These are phyloP conservation scores for Bolinopsis microptera DNA, from an alignment of 37 sponge, comb jelly and placozoan genomes.

Conservation along the genomic window DNA sequence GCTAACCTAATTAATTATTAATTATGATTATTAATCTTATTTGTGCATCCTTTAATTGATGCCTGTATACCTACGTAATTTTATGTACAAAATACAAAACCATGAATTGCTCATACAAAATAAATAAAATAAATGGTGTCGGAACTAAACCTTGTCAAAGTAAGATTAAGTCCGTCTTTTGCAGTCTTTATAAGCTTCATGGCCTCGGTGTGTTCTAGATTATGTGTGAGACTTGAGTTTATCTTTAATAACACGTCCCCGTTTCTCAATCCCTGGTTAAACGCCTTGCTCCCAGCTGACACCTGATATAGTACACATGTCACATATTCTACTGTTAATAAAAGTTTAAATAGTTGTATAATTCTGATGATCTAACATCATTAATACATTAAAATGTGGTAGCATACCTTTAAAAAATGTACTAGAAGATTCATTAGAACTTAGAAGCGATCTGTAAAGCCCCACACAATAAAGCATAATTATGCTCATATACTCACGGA, in stretches of 20 bases:
- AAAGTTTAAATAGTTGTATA: too few relatives aligned
- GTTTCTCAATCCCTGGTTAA: neutral
- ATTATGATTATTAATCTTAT: too few relatives aligned
- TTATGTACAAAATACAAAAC: too few relatives aligned
- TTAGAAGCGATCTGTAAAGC: too few relatives aligned
- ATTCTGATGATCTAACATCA: neutral
- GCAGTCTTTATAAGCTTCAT: conserved; percentile 17
- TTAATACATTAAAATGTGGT: neutral
- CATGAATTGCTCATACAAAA: too few relatives aligned
- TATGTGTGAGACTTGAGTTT: conserved; percentile 6
- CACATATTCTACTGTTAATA: neutral
- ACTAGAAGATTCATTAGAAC: too few relatives aligned
- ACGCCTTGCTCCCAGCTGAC: neutral
- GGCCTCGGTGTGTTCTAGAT: conserved; percentile 12
- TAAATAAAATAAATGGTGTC: too few relatives aligned
- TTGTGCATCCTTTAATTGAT: too few relatives aligned
- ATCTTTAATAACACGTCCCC: conserved; percentile 36
- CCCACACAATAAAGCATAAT: too few relatives aligned
- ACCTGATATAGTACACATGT: conserved; percentile 14
- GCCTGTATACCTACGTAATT: too few relatives aligned
- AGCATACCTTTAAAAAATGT: too few relatives aligned
- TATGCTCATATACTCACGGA: conserved; percentile 48
- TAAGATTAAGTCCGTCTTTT: neutral
- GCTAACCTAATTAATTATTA: too few relatives aligned
- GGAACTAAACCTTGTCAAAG: conserved; percentile 25